Conservation (phyloP, 2,797 vertebrate species). For the Xenops minutus region DNA sequence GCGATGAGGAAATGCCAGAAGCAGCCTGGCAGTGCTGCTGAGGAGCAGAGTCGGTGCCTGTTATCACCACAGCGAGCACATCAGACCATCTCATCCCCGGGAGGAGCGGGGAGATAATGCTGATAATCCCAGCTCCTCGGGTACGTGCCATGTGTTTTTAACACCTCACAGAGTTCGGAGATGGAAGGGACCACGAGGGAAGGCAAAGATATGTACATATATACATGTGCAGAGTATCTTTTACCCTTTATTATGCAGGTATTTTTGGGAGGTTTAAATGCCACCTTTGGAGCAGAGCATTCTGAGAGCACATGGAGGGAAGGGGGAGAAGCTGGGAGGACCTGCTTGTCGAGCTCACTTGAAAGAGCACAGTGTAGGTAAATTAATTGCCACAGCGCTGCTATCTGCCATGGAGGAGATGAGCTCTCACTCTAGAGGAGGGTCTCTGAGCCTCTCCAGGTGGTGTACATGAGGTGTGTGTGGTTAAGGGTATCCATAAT, state of each 20-base stretch:
- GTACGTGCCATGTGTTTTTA: not conserved
- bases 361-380: not conserved
- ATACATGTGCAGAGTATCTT: not conserved
- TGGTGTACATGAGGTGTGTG: not conserved
- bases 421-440: not conserved
- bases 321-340: not conserved
- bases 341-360: not conserved
- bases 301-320: not conserved
- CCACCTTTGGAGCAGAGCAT: not conserved
- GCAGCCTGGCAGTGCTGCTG: not conserved
- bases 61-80: not conserved
- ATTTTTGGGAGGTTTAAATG: conserved; percentile 11
- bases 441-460: not conserved
- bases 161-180: not conserved
- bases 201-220: not conserved
- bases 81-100: not conserved
- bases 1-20: fast-evolving
- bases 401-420: not conserved
- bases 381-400: not conserved
- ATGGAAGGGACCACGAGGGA: not conserved
- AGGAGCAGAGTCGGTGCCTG: not conserved
- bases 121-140: not conserved
- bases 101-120: not conserved
- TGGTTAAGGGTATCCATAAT: not conserved
- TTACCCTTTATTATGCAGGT: conserved; percentile 42